phyloP scores from a whole-genome alignment of 2,113 vertebrate species.

The Camelus dromedarius region DNA sequence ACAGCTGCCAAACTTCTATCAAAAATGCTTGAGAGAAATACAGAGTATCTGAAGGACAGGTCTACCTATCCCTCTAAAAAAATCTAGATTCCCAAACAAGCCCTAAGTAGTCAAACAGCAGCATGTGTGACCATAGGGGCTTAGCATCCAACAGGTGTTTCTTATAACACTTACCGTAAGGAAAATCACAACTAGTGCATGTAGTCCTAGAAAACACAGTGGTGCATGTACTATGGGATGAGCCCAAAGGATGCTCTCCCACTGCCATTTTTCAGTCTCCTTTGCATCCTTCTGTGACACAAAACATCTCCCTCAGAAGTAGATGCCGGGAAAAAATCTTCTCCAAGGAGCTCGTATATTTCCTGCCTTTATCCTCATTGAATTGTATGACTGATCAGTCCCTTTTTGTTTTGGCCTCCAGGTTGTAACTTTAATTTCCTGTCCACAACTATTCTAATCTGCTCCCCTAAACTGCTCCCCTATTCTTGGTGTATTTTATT shows the following conservation, averaged over 20 bases:
- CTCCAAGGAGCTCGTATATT: neutral
- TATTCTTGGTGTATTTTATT: neutral
- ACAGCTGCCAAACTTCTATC: neutral
- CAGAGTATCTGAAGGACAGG: neutral
- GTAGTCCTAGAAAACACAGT: neutral
- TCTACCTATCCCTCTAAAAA: neutral
- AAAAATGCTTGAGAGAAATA: neutral
- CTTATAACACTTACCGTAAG: neutral
- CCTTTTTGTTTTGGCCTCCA: neutral
- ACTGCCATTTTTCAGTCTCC: too few relatives aligned
- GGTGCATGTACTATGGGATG: accelerated
- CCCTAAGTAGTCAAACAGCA: neutral
- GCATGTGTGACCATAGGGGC: neutral
- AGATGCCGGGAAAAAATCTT: neutral
- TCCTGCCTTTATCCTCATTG: neutral
- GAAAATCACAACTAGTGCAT: neutral
- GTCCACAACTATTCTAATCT: neutral
- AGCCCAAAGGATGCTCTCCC: neutral
- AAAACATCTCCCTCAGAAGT: neutral
- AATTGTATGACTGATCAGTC: neutral
- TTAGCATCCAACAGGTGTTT: neutral
- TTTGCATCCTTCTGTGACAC: neutral
- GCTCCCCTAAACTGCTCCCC: neutral
- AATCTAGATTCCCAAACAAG: neutral
- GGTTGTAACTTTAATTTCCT: neutral